These are phyloP conservation scores for Drosophila pegasa DNA, from an alignment of 2,888 invertebrate genomes.

Conservation along the genomic window DNA sequence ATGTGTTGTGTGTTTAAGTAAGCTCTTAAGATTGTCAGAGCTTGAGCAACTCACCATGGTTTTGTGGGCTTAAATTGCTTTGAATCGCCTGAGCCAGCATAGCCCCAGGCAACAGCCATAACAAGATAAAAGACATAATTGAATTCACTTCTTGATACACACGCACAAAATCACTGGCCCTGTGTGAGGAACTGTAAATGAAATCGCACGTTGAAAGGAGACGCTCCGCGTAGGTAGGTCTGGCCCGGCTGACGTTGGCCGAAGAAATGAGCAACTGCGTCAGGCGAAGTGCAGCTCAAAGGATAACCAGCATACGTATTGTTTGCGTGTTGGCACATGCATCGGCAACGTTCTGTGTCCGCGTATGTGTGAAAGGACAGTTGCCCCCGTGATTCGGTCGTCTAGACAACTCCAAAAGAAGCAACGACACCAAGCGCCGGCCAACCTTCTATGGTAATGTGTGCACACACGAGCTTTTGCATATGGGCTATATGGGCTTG, in stretches of 20 bases:
- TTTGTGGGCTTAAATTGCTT: conserved; percentile 18
- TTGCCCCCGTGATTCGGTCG: conserved; percentile 65
- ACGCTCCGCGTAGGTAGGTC: conserved; percentile 33
- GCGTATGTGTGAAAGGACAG: conserved; percentile 55
- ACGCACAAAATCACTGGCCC: conserved; percentile 16
- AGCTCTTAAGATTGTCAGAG: neutral
- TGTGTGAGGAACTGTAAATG: neutral
- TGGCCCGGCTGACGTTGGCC: conserved; percentile 30
- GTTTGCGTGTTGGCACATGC: conserved; percentile 60
- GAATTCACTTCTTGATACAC: conserved; percentile 24
- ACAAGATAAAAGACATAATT: conserved; percentile 20
- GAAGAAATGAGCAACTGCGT: conserved; percentile 62
- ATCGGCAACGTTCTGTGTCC: conserved; percentile 26
- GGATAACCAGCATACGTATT: conserved; percentile 54
- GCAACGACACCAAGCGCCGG: conserved; percentile 23
- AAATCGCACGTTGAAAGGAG: conserved; percentile 3
- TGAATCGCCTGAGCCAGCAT: conserved; percentile 1
- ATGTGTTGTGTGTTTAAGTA: neutral
- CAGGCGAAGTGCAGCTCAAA: conserved; percentile 33
- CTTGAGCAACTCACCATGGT: conserved; percentile 44
- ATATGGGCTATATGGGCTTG: conserved; percentile 60
- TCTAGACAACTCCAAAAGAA: conserved; percentile 61
- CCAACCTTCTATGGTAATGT: conserved; percentile 35
- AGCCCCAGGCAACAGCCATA: conserved; percentile 24
- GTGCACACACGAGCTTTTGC: conserved; percentile 61